Evolutionary conservation across 2,888 invertebrate species (phyloP).

Genomic region (Vesta saturnalis): DNA sequence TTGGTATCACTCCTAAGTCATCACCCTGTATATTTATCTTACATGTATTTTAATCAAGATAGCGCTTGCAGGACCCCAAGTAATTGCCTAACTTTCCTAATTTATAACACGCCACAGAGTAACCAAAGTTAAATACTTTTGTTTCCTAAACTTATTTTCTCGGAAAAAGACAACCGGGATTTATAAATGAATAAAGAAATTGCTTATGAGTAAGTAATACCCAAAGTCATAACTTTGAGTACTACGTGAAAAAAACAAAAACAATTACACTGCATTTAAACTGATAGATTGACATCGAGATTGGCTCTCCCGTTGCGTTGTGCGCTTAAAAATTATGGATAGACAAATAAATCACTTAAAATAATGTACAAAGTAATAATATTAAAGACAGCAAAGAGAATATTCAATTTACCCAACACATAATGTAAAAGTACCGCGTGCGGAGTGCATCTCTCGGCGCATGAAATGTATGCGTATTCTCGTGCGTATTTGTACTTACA

Average conservation of each 20-base stretch:
- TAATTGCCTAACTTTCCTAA: constrained; percentile 3
- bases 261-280: too few species aligned
- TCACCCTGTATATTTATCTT: neutral
- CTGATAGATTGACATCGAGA: neutral
- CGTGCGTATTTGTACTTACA: neutral
- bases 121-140: neutral
- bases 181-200: neutral
- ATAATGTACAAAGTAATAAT: too few species aligned
- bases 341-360: neutral
- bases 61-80: neutral
- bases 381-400: too few species aligned
- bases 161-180: neutral
- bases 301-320: constrained; percentile 2
- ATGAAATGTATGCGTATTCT: neutral
- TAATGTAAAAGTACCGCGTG: neutral
- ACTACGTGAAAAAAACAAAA: neutral
- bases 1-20: too few species aligned
- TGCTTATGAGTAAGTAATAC: constrained; percentile 3
- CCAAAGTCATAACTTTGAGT: neutral
- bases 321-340: constrained; percentile 2
- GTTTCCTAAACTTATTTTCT: constrained; percentile 5
- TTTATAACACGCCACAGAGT: constrained; percentile 2
- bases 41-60: constrained; percentile 1
- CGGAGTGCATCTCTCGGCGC: neutral
- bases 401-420: too few species aligned